Conservation (phyloP, 2,888 invertebrate genomes). For the Parapristionchus giblindavisi region DNA sequence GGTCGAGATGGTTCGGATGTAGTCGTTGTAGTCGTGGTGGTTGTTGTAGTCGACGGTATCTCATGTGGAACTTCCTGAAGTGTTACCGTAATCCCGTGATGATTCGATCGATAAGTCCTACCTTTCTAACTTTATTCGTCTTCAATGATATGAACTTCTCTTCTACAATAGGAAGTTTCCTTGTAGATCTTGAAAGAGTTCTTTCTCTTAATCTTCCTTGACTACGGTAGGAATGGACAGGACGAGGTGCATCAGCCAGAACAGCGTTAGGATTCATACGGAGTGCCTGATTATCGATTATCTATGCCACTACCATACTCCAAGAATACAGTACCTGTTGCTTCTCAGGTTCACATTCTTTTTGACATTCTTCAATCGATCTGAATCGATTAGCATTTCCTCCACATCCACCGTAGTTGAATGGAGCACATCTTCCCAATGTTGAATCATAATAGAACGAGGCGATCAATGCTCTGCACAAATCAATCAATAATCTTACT, state of each 20-base stretch:
- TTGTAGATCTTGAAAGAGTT: neutral
- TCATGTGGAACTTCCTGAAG: neutral
- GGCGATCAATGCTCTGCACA: slow-evolving; percentile 33
- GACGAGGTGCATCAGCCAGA: slow-evolving; percentile 13
- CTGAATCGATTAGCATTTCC: slow-evolving; percentile 67
- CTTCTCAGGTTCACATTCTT: slow-evolving; percentile 47
- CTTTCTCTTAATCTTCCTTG: neutral
- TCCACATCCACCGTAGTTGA: slow-evolving; percentile 67
- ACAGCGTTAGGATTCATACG: slow-evolving; percentile 20
- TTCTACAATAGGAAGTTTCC: slow-evolving; percentile 5
- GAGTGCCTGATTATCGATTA: slow-evolving; percentile 7
- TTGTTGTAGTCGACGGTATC: neutral
- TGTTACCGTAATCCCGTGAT: too few relatives aligned
- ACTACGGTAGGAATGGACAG: neutral
- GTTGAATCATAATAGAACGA: slow-evolving; percentile 46
- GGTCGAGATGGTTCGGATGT: slow-evolving; percentile 1
- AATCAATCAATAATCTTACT: neutral
- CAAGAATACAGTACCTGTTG: slow-evolving; percentile 28
- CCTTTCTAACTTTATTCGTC: slow-evolving; percentile 6
- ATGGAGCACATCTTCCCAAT: slow-evolving; percentile 49
- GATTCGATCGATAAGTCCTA: neutral
- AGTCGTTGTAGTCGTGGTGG: neutral
- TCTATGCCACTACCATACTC: neutral
- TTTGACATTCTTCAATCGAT: slow-evolving; percentile 55
- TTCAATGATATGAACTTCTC: neutral